phyloP scores from a whole-genome alignment of 2,797 vertebrate species.

The Sebastes elongatus region DNA sequence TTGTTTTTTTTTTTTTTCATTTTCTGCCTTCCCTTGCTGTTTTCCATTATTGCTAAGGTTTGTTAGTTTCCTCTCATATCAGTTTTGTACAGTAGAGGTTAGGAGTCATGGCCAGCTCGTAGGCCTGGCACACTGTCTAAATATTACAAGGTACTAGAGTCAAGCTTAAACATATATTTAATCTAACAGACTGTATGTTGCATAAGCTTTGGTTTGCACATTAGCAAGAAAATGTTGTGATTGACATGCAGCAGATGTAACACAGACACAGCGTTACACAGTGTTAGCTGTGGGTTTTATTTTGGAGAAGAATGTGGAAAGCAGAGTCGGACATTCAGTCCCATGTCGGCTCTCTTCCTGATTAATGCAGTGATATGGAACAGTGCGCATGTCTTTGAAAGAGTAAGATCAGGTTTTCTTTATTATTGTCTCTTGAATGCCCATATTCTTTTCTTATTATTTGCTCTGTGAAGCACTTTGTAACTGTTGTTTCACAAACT shows the following conservation, averaged over 20 bases:
- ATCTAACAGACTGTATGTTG: background rate
- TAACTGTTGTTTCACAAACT: background rate
- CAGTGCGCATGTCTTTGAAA: background rate
- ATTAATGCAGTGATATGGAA: background rate
- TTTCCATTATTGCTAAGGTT: background rate
- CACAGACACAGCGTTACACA: slow-evolving; percentile 1
- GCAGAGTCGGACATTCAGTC: background rate
- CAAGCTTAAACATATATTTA: background rate
- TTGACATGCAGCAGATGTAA: slow-evolving; percentile 35
- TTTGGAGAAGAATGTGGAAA: slow-evolving; percentile 15
- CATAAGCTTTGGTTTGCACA: slow-evolving; percentile 19
- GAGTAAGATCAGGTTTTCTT: background rate
- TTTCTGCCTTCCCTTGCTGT: background rate
- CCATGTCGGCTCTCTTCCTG: background rate
- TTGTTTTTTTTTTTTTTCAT: too few species aligned
- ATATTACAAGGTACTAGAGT: background rate
- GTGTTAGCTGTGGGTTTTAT: slow-evolving; percentile 1
- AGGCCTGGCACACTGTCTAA: background rate
- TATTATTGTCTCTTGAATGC: background rate
- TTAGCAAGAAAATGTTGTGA: slow-evolving; percentile 33
- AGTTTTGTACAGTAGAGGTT: background rate
- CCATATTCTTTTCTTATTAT: background rate
- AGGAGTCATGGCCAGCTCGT: background rate
- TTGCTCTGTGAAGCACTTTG: background rate
- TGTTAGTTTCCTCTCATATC: background rate